A percentile compares a stretch with the other conserved stretches of the same genome.
These are phyloP conservation scores for Strongylocentrotus purpuratus DNA, from an alignment of 35 echinoderm and acorn worm species.

Conservation along the genomic window DNA sequence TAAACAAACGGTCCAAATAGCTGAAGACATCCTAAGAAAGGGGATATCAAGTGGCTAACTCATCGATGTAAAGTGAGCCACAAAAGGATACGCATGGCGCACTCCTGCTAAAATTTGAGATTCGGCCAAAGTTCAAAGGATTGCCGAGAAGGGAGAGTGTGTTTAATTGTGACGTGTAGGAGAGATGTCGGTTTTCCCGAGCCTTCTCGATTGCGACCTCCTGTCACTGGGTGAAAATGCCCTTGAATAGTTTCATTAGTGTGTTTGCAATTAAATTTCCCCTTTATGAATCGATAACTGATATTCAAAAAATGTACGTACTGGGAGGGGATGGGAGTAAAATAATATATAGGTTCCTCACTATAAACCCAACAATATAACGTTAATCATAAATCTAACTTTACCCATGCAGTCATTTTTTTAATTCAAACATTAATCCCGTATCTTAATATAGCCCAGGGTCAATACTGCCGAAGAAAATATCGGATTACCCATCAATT, in stretches of 20 bases:
- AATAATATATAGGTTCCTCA: no score
- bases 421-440: no score
- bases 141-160: not conserved
- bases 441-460: no score
- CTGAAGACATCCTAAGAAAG: not conserved
- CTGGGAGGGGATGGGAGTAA: no score
- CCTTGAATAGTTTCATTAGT: not conserved
- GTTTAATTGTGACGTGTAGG: not conserved
- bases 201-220: not conserved
- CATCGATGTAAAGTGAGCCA: not conserved
- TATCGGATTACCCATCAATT: no score
- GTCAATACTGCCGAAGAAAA: no score
- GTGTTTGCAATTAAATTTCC: no score
- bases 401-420: no score
- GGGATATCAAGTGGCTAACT: not conserved
- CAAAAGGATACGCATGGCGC: not conserved
- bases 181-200: not conserved
- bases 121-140: not conserved
- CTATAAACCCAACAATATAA: no score
- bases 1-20: constrained; percentile 30
- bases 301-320: no score
- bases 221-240: not conserved
- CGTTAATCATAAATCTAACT: no score
- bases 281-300: no score
- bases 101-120: not conserved